phyloP scores from a whole-genome alignment of 37 sponge, comb jelly and placozoan genomes.

The Hormiphora californensis region DNA sequence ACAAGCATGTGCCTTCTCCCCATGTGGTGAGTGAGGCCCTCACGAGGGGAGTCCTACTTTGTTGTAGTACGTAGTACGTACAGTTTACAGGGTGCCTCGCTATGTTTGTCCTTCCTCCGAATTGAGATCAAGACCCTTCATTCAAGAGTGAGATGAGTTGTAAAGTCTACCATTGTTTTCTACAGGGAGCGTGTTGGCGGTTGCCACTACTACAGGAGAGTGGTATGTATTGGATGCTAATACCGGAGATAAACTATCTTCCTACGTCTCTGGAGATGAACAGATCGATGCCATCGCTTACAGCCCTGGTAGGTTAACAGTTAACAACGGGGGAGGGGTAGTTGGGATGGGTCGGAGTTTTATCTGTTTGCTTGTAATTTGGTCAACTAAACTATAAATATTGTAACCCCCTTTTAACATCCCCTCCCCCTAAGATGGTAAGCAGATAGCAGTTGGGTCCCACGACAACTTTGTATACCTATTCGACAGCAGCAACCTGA shows the following conservation, averaged over 20 bases:
- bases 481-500: background rate
- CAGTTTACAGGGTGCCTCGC: no score
- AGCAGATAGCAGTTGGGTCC: slow-evolving; percentile 27
- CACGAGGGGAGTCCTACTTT: no score
- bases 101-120: no score
- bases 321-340: no score
- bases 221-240: slow-evolving; percentile 38
- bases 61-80: no score
- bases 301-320: slow-evolving; percentile 54
- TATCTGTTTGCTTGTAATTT: background rate
- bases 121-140: no score
- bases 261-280: slow-evolving; percentile 1
- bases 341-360: no score
- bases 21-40: background rate
- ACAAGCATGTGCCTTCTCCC: slow-evolving; percentile 13
- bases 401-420: background rate
- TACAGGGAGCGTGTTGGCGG: background rate
- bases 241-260: background rate
- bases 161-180: no score
- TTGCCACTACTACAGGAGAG: slow-evolving; percentile 46
- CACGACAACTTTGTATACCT: slow-evolving; percentile 57
- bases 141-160: no score
- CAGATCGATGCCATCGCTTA: slow-evolving; percentile 33
- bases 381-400: background rate
- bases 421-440: slow-evolving; percentile 35